Percentiles rank a stretch among this genome's conserved stretches.
These are phyloP conservation scores for Colletes gigas DNA, from an alignment of 1,140 invertebrate genomes.

Conservation along the genomic window DNA sequence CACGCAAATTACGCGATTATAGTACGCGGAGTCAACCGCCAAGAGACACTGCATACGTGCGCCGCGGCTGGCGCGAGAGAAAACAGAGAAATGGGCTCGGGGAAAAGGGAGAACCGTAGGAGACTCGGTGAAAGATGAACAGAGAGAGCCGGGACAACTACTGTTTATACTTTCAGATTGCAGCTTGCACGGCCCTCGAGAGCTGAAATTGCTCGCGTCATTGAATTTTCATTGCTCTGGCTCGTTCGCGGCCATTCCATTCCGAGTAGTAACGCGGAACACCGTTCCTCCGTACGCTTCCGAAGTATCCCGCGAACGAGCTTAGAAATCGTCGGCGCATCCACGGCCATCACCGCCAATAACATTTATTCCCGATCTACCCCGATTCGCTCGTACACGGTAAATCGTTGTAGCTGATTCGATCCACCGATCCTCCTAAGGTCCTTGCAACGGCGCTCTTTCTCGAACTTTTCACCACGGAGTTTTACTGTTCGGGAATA, in stretches of 20 bases:
- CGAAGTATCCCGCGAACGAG: neutral
- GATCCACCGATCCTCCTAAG: no score
- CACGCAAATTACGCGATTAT: slow-evolving; percentile 76
- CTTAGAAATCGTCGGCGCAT: neutral
- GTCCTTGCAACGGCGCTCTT: no score
- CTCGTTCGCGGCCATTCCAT: slow-evolving; percentile 50
- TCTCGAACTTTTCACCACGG: no score
- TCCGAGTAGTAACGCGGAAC: slow-evolving; percentile 34
- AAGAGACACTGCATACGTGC: slow-evolving; percentile 50
- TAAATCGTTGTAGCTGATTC: no score
- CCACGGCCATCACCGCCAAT: neutral
- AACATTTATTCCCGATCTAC: neutral
- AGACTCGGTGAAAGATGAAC: neutral
- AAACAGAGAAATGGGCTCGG: slow-evolving; percentile 28
- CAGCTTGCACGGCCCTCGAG: slow-evolving; percentile 53
- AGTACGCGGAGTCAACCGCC: slow-evolving; percentile 60
- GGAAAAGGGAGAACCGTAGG: slow-evolving; percentile 21
- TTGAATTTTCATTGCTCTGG: slow-evolving; percentile 70
- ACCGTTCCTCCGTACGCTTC: neutral
- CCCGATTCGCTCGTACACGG: neutral
- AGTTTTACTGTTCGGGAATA: no score
- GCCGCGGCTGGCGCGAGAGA: slow-evolving; percentile 33
- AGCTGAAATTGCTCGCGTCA: slow-evolving; percentile 68
- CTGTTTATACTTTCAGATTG: slow-evolving; percentile 73
- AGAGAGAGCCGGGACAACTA: slow-evolving; percentile 53